Evolutionary conservation across 2,797 vertebrate species (phyloP), one percentile per base, ranked within the genome.

Genomic region (Phalloptychus januarius): DNA sequence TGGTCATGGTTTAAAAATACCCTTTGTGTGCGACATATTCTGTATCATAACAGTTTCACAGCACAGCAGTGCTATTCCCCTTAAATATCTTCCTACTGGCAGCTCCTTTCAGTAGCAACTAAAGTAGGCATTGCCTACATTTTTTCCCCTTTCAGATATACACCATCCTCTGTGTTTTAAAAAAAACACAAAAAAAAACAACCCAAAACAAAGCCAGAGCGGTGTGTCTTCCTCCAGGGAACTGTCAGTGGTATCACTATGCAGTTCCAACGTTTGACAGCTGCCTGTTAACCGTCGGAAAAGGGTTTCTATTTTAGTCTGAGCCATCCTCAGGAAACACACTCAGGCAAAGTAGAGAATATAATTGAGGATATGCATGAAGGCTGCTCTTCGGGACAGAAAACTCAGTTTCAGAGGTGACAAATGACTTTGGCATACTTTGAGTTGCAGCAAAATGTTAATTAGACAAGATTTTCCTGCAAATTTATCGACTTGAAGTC

Each of bases 191-290:
- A 81, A 84, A n/a, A n/a, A 13, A n/a, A 42, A n/a, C 12, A 42
- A 67, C n/a, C 13, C 79, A 83, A 77, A 82, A 85, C 84, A 85
- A 83, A 86, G 85, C 72, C 54, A 80, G 79, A 83, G 81, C 48
- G 7, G 78, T 72, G 86, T 67, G 72, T 83, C 77, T 86, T 86
- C 83, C 91, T 90, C 87, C 18, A 72, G 86, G 91, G 89, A 90
- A 79, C 76, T 79, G 84, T 87, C 78, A 89, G 67, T 80, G 83
- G 83, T 86, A 80, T 87, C 75, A 12, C 81, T 81, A 79, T 81
- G 84, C 81, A 87, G 87, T 91, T 87, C 84, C 82, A 83, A 61
- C 77, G 74, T 90, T 85, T 92, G 93, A 93, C 93, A 94, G 91
- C 90, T 93, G 91, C 90, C 90, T 88, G 88, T 92, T 90, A 89